Conservation (phyloP, 2,888 invertebrate genomes). For the Myopa testacea region DNA sequence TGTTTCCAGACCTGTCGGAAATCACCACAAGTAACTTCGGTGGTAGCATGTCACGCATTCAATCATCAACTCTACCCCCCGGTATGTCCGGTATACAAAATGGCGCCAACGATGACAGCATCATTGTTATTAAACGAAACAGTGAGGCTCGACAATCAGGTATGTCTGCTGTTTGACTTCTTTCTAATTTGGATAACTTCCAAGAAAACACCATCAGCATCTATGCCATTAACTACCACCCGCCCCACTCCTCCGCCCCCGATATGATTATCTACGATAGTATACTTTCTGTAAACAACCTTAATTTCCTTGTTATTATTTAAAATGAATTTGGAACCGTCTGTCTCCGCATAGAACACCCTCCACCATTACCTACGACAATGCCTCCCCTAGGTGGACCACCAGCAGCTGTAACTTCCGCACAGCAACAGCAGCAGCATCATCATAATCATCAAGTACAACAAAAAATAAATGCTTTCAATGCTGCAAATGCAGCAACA, state of each 20-base stretch:
- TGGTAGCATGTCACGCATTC: conserved; percentile 55
- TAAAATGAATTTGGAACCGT: conserved; percentile 18
- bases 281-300: not conserved
- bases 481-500: conserved; percentile 59
- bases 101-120: conserved; percentile 63
- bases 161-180: conserved; percentile 46
- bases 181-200: too few species aligned
- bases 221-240: too few species aligned
- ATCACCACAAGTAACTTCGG: conserved; percentile 56
- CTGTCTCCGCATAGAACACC: conserved; percentile 7
- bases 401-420: conserved; percentile 30
- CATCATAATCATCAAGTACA: conserved; percentile 57
- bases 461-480: conserved; percentile 62
- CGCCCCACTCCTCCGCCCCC: too few species aligned
- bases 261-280: not conserved
- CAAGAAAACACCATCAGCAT: too few species aligned
- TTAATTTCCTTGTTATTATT: not conserved
- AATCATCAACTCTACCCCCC: conserved; percentile 60
- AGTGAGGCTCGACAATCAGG: conserved; percentile 65
- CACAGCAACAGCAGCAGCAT: conserved; percentile 39
- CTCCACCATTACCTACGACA: conserved; percentile 68
- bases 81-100: conserved; percentile 60
- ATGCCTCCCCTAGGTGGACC: conserved; percentile 65
- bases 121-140: conserved; percentile 59
- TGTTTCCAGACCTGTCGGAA: conserved; percentile 56